These are phyloP conservation scores for Saguinus midas DNA, from an alignment of 2,113 vertebrate species.

Conservation along the genomic window DNA sequence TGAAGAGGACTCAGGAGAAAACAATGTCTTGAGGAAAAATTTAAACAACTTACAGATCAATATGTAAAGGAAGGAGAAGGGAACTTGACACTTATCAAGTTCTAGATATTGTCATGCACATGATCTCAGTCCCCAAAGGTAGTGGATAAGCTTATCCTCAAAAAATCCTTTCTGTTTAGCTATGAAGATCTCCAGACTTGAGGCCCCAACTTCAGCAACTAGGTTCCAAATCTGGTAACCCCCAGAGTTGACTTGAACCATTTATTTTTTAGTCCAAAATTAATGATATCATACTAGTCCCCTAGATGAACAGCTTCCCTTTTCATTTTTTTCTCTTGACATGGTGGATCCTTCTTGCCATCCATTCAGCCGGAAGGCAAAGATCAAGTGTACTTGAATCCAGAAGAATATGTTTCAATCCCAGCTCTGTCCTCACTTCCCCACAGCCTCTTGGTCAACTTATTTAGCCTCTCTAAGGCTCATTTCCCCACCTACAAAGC, in stretches of 20 bases:
- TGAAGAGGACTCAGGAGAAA: not conserved
- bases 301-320: not conserved
- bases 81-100: not conserved
- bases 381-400: not conserved
- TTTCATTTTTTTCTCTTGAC: not conserved
- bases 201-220: not conserved
- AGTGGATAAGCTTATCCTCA: not conserved
- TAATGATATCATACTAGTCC: not conserved
- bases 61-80: not conserved
- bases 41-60: not conserved
- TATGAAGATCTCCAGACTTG: not conserved
- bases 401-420: not conserved
- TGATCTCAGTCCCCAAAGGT: not conserved
- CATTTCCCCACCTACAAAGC: not conserved
- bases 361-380: not conserved
- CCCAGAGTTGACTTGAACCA: not conserved
- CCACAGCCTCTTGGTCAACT: not conserved
- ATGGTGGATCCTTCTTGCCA: not conserved
- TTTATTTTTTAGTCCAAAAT: not conserved
- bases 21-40: not conserved
- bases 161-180: not conserved
- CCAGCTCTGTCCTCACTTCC: not conserved
- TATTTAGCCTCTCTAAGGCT: not conserved
- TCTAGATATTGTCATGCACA: not conserved
- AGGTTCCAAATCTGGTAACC: not conserved